Conservation (phyloP, 1,140 invertebrate genomes). For the Plectrocnemia conspersa region DNA sequence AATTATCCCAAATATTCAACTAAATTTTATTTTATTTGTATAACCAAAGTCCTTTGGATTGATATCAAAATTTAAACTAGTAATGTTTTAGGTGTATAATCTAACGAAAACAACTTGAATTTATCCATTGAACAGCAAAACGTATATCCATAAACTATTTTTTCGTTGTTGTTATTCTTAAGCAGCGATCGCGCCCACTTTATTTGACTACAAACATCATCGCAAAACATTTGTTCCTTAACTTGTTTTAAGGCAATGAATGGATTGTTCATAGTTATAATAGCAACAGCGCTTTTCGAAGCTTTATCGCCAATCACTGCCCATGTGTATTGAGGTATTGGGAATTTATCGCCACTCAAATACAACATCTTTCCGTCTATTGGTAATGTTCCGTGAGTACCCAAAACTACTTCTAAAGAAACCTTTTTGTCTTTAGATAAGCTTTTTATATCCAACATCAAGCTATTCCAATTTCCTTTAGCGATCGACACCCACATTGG, state of each 20-base stretch:
- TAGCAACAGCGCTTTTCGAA: slow-evolving; percentile 16
- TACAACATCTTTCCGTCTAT: slow-evolving; percentile 7
- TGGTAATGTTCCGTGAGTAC: slow-evolving; percentile 17
- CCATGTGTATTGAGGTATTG: slow-evolving; percentile 22
- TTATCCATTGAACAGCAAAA: slow-evolving; percentile 24
- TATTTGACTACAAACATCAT: slow-evolving; percentile 20
- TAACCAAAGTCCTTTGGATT: too few relatives aligned
- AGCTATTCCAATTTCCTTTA: too few relatives aligned
- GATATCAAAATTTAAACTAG: too few relatives aligned
- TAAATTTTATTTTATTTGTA: too few relatives aligned
- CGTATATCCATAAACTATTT: slow-evolving; percentile 25
- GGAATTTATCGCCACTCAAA: slow-evolving; percentile 18
- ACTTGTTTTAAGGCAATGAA: slow-evolving; percentile 12
- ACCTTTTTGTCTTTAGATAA: slow-evolving; percentile 14
- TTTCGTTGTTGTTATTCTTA: slow-evolving; percentile 24
- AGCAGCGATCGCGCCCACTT: slow-evolving; percentile 15
- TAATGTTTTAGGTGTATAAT: too few relatives aligned
- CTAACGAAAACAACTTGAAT: slow-evolving; percentile 14
- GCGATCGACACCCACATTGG: too few relatives aligned
- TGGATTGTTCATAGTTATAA: slow-evolving; percentile 27
- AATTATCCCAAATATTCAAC: too few relatives aligned
- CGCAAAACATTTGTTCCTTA: slow-evolving; percentile 20
- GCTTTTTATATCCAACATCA: too few relatives aligned
- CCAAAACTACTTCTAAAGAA: slow-evolving; percentile 21
- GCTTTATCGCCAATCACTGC: slow-evolving; percentile 18